phyloP scores from a whole-genome alignment of 2,797 vertebrate genomes.

The Melanotaenia maccullochi region DNA sequence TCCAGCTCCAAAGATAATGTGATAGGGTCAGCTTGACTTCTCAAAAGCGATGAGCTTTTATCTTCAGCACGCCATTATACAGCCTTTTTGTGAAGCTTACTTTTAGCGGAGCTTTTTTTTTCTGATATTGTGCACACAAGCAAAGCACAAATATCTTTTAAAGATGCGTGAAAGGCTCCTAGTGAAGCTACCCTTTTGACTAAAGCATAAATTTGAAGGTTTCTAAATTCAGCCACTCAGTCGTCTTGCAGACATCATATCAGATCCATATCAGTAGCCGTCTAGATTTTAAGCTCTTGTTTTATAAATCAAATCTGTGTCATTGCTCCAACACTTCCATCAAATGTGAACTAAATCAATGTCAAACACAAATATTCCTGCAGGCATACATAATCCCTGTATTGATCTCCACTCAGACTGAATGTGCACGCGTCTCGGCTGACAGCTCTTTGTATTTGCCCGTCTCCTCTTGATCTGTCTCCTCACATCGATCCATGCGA shows the following conservation, averaged over 20 bases:
- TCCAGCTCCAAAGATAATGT: not conserved
- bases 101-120: not conserved
- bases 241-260: not conserved
- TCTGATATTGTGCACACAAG: not conserved
- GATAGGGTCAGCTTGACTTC: constrained; percentile 3
- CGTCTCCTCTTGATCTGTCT: constrained; percentile 26
- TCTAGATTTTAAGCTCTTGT: constrained; percentile 1
- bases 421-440: constrained; percentile 12
- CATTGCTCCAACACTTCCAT: constrained; percentile 23
- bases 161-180: not conserved
- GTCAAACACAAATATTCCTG: constrained; percentile 40
- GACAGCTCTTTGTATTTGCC: constrained; percentile 12
- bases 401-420: constrained; percentile 28
- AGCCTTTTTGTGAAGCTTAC: not conserved
- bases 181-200: not conserved
- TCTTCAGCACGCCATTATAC: not conserved
- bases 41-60: not conserved
- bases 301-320: constrained; percentile 9
- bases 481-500: constrained; percentile 8
- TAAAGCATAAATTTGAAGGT: not conserved
- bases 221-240: not conserved
- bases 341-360: constrained; percentile 27
- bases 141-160: not conserved
- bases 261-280: not conserved
- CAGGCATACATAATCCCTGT: constrained; percentile 24